Base-by-base conservation (phyloP, 1,140 invertebrate genomes). In the Neuroterus valhalla region DNA sequence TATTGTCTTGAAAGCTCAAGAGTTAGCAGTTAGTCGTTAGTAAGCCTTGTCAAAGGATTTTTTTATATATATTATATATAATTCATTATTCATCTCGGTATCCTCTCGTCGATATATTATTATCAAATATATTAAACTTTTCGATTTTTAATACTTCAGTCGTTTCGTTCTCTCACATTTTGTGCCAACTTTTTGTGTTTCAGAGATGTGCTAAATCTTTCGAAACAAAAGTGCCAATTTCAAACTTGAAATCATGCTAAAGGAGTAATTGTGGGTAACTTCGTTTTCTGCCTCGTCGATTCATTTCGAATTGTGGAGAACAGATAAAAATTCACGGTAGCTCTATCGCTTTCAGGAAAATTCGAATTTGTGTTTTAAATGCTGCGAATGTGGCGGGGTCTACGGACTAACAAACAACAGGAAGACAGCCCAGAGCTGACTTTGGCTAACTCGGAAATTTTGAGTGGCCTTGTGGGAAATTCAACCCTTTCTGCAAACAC, bases 401-500 rank as follows among this genome's bases (percentile, higher is more conserved):
- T 90, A 76, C 93, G 91, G 70, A 94, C 91, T 81, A 97, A 88
- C 68, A 97, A 88, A 85, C 94, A 96, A 87, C 95, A 95, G 17
- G 95, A 95, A 46, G 93, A 94, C 48, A 97, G 90, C 74, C 94
- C 93, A 69, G 92, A 93, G 50, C 93, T 93, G 21, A 93, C 90
- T 89, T 96, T 95, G 5, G 94, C 92, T 78, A 97, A 89, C 90
- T 97, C 94, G 6, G 95, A 95, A 81, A 96, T 93, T 75, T 92
- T 92, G 44, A 96, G 89, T 2, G 94, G 93, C 83, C 95, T 91
- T 78, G 94, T 91, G 14, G 94, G 92, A 84, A 94, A 96, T 84
- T 96, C 95, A 48, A 97, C 93, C 89, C 94, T 96, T 75, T 96
- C 95, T 78, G 93, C 93, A 84, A 97, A 95, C 42, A 95, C 93